Evolutionary conservation across 2,888 invertebrate genomes (phyloP).

Genomic region (Prosopocoilus inquinatus): DNA sequence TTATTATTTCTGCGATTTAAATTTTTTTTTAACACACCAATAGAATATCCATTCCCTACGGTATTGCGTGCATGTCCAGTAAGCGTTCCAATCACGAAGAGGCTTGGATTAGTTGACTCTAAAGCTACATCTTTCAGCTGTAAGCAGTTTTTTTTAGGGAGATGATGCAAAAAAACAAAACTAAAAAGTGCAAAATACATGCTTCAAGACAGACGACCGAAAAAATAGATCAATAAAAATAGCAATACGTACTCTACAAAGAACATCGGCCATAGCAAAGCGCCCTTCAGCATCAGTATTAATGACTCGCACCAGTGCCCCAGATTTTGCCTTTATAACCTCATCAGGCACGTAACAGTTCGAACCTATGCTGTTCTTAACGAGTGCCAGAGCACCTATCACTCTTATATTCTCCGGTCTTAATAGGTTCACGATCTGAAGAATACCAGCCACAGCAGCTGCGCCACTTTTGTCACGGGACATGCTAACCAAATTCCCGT

Average conservation of each 20-base stretch:
- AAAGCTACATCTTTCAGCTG: constrained; percentile 69
- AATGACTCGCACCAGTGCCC: constrained; percentile 77
- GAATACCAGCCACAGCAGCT: constrained; percentile 88
- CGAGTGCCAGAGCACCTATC: constrained; percentile 80
- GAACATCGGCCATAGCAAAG: constrained; percentile 88
- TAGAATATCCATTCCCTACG: constrained; percentile 70
- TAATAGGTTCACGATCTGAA: constrained; percentile 67
- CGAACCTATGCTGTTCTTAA: constrained; percentile 87
- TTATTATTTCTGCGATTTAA: too few species aligned
- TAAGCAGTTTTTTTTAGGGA: constrained; percentile 28
- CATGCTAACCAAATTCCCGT: constrained; percentile 85
- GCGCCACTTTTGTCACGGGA: constrained; percentile 94
- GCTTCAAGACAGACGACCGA: too few species aligned
- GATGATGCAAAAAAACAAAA: too few species aligned
- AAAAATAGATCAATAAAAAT: too few species aligned
- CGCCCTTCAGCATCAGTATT: constrained; percentile 97
- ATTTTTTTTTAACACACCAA: constrained; percentile 49
- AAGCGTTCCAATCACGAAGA: constrained; percentile 88
- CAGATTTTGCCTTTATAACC: constrained; percentile 78
- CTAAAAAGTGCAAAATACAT: too few species aligned
- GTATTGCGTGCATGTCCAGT: constrained; percentile 80
- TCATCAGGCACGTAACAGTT: constrained; percentile 90
- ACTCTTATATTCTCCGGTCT: constrained; percentile 74
- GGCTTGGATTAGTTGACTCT: constrained; percentile 70
- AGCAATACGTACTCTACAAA: constrained; percentile 61